phyloP scores from a whole-genome alignment of 2,888 invertebrate genomes.

The Philaethria dido region DNA sequence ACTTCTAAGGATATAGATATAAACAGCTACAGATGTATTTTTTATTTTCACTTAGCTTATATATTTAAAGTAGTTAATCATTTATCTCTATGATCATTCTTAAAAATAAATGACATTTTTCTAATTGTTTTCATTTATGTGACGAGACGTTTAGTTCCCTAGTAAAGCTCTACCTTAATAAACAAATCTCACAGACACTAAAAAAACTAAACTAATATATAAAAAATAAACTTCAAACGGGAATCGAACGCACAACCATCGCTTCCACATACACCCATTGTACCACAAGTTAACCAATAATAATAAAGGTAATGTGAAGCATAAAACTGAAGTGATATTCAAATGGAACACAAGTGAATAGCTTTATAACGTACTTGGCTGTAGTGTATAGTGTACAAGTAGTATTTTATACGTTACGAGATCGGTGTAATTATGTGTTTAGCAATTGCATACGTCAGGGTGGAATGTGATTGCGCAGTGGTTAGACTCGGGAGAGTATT shows the following conservation, averaged over 20 bases:
- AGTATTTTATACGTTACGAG: constrained; percentile 44
- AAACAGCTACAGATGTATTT: too few species aligned
- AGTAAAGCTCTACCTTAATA: too few species aligned
- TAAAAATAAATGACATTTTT: too few species aligned
- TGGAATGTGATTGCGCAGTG: constrained; percentile 45
- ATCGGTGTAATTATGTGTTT: constrained; percentile 46
- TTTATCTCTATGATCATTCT: too few species aligned
- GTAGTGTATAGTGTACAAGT: constrained; percentile 32
- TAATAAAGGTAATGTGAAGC: not conserved
- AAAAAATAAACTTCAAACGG: not conserved
- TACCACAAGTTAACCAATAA: not conserved
- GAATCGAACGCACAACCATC: not conserved
- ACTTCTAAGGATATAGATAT: too few species aligned
- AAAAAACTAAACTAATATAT: not conserved
- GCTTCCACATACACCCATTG: not conserved
- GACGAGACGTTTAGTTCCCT: too few species aligned
- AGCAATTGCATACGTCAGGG: constrained; percentile 52
- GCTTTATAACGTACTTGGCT: constrained; percentile 13
- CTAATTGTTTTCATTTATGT: too few species aligned
- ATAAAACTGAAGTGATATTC: constrained; percentile 17
- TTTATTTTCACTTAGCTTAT: too few species aligned
- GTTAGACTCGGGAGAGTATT: constrained; percentile 6
- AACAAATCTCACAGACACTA: too few species aligned
- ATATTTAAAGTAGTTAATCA: too few species aligned
- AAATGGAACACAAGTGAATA: constrained; percentile 6